Conservation (phyloP, 2,113 vertebrate genomes). For the Burhinus bistriatus region DNA sequence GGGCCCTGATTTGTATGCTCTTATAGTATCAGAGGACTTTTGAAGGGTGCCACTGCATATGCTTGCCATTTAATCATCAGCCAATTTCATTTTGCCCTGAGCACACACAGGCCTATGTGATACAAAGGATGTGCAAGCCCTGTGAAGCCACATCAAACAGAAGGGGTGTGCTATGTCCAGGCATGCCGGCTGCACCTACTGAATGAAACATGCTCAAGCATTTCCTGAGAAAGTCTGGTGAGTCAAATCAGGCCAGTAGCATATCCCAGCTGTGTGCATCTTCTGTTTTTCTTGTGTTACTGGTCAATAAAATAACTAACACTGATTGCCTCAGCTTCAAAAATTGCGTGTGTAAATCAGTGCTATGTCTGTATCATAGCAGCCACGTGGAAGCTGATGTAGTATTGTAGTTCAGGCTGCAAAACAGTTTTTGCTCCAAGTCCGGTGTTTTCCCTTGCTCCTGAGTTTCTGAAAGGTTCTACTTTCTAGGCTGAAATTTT, state of each 20-base stretch:
- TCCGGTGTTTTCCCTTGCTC: background rate
- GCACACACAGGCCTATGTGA: background rate
- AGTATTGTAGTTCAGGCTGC: constrained; percentile 6
- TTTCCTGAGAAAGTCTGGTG: constrained; percentile 55
- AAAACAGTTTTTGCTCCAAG: constrained; percentile 44
- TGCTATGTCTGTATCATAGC: background rate
- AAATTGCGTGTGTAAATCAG: background rate
- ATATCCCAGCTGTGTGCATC: background rate
- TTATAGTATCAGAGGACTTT: background rate
- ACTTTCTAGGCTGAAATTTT: constrained; percentile 68
- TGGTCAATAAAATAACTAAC: constrained; percentile 43
- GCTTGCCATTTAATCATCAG: constrained; percentile 14
- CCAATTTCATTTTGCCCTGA: background rate
- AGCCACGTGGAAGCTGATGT: background rate
- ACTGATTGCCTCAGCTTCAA: background rate
- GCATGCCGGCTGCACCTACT: constrained; percentile 39
- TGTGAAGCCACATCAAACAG: constrained; percentile 32
- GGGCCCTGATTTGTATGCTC: background rate
- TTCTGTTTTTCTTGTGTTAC: constrained; percentile 26
- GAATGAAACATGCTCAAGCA: constrained; percentile 45
- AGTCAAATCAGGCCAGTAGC: constrained; percentile 57
- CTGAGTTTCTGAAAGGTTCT: constrained; percentile 51
- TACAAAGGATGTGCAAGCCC: background rate
- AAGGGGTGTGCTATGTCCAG: background rate
- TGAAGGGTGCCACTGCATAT: background rate